Percentiles rank a stretch among this genome's conserved stretches.
These are phyloP conservation scores for Plutomurus gul DNA, from an alignment of 1,140 invertebrate genomes.

Conservation along the genomic window DNA sequence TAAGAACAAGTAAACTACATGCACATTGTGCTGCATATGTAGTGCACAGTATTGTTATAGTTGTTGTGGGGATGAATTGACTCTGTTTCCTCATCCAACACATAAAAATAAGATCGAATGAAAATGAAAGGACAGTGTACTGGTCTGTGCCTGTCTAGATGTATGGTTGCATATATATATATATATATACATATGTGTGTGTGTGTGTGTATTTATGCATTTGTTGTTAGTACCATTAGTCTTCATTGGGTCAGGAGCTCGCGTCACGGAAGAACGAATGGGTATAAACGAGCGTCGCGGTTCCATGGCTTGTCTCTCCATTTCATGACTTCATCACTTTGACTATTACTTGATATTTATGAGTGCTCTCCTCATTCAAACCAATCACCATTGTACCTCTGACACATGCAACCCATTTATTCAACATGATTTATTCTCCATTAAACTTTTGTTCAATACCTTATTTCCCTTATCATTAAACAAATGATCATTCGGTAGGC, in stretches of 20 bases:
- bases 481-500: too few relatives aligned
- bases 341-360: constrained; percentile 31
- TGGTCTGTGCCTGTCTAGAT: too few relatives aligned
- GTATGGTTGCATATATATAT: background rate
- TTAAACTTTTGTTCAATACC: background rate
- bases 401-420: constrained; percentile 43
- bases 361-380: constrained; percentile 25
- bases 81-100: too few relatives aligned
- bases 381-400: constrained; percentile 34
- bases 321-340: constrained; percentile 49
- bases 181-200: background rate
- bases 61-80: too few relatives aligned
- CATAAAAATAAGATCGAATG: too few relatives aligned
- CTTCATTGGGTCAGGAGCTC: constrained; percentile 44
- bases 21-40: too few relatives aligned
- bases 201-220: background rate
- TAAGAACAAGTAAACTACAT: too few relatives aligned
- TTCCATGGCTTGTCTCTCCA: constrained; percentile 29
- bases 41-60: too few relatives aligned
- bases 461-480: background rate
- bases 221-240: constrained; percentile 44
- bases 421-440: constrained; percentile 41
- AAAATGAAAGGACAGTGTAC: too few relatives aligned
- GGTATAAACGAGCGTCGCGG: constrained; percentile 37
- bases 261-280: constrained; percentile 41